phyloP scores from a whole-genome alignment of 92 coral and sea anemone species.

The Porites divaricata region DNA sequence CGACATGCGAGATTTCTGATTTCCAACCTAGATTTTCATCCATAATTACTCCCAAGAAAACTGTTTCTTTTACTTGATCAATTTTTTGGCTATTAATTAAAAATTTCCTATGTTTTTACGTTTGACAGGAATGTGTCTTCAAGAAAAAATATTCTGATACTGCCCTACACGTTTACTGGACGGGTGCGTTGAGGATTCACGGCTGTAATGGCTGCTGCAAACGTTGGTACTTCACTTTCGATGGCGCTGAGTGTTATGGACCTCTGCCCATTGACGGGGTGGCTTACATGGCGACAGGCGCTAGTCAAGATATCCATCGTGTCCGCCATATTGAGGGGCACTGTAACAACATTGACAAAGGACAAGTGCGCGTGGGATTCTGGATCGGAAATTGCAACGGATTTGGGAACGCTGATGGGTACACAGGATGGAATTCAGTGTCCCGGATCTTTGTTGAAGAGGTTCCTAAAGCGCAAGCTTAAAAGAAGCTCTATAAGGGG shows the following conservation, averaged over 20 bases:
- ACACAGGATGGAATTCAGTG: background rate
- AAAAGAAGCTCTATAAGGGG: background rate
- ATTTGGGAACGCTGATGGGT: background rate
- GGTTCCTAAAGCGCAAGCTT: background rate
- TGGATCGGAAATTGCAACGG: background rate
- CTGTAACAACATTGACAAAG: too few relatives aligned
- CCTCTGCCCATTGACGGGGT: background rate
- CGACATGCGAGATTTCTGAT: too few relatives aligned
- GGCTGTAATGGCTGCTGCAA: background rate
- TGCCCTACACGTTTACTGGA: background rate
- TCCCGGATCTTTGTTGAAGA: slow-evolving; percentile 13
- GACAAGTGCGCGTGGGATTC: background rate
- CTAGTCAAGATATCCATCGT: too few relatives aligned
- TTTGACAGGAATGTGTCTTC: slow-evolving; percentile 1
- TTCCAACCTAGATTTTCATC: too few relatives aligned
- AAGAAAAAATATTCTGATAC: background rate
- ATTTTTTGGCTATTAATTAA: too few relatives aligned
- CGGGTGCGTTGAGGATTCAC: background rate
- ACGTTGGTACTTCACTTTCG: slow-evolving; percentile 10
- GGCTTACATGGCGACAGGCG: background rate
- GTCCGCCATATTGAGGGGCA: too few relatives aligned
- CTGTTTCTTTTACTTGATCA: too few relatives aligned
- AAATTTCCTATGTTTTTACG: too few relatives aligned
- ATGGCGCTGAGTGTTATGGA: too few relatives aligned
- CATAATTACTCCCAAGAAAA: too few relatives aligned